phyloP scores from a whole-genome alignment of 2,888 invertebrate species.

The Uropetala carovei region DNA sequence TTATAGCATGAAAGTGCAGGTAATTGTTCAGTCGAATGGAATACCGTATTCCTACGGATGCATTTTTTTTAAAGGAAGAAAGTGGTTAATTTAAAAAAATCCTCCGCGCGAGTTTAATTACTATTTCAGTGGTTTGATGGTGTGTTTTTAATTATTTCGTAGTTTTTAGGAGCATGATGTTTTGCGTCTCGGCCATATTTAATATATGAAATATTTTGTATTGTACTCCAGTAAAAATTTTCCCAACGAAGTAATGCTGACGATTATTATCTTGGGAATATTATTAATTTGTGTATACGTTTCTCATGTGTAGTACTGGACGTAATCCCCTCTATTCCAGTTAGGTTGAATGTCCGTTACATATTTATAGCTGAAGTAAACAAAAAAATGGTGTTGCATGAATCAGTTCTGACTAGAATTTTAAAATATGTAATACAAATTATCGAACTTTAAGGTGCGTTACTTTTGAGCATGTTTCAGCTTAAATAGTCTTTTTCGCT shows the following conservation, averaged over 20 bases:
- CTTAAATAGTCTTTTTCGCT: too few relatives aligned
- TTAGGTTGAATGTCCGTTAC: too few relatives aligned
- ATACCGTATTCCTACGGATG: neutral
- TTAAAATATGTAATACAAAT: too few relatives aligned
- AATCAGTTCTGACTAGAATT: too few relatives aligned
- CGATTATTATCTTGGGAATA: neutral
- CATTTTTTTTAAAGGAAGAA: neutral
- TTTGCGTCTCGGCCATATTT: neutral
- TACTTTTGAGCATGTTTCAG: too few relatives aligned
- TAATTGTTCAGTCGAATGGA: conserved; percentile 18
- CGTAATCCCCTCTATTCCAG: neutral
- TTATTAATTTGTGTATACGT: neutral
- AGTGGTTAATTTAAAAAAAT: neutral
- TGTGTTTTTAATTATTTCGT: neutral
- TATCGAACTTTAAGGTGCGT: too few relatives aligned
- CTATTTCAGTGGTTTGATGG: neutral
- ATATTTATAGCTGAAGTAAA: too few relatives aligned
- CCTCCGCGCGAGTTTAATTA: neutral
- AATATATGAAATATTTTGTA: neutral
- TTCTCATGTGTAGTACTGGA: neutral
- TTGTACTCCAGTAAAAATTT: neutral
- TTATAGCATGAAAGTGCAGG: conserved; percentile 29
- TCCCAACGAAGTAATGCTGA: neutral
- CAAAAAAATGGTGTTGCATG: too few relatives aligned
- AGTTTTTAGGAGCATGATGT: neutral